A percentile compares a stretch with the other conserved stretches of the same genome.
Conservation (phyloP, 2,113 vertebrate genomes). For the Corynorhinus townsendii region DNA sequence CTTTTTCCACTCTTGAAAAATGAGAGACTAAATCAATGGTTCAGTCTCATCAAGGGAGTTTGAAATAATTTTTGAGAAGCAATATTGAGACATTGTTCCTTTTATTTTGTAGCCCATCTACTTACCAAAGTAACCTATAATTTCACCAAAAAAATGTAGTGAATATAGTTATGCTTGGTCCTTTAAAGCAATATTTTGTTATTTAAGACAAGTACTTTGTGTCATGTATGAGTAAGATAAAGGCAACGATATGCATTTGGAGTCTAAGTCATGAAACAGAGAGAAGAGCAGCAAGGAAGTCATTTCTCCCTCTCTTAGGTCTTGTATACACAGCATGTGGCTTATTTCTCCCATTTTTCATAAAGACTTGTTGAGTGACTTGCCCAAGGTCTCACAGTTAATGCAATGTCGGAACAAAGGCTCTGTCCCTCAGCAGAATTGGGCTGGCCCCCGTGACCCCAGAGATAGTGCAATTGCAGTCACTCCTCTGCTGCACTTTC, state of each 20-base stretch:
- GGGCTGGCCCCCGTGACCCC: not conserved
- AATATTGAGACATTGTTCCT: not conserved
- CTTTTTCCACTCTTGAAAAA: conserved; percentile 17
- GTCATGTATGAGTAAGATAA: not conserved
- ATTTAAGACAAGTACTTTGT: not conserved
- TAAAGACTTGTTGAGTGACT: not conserved
- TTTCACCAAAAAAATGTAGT: not conserved
- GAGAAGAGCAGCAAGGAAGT: not conserved
- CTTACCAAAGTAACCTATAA: not conserved
- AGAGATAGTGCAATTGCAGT: not conserved
- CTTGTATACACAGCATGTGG: not conserved
- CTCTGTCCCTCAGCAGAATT: not conserved
- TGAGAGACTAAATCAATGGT: not conserved
- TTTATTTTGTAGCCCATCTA: not conserved
- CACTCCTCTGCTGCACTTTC: not conserved
- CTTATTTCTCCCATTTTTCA: not conserved
- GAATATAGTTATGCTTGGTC: not conserved
- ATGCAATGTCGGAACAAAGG: not conserved
- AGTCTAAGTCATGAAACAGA: not conserved
- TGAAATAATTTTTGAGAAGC: conserved; percentile 14
- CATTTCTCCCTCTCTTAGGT: not conserved
- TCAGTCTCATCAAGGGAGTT: not conserved
- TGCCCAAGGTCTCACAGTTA: not conserved
- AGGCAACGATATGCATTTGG: not conserved
- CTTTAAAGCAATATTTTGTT: not conserved